Percentiles rank a stretch among this genome's conserved stretches.
Evolutionary conservation across 1,140 invertebrate genomes (phyloP).

Genomic region (Heliothis subflexa): DNA sequence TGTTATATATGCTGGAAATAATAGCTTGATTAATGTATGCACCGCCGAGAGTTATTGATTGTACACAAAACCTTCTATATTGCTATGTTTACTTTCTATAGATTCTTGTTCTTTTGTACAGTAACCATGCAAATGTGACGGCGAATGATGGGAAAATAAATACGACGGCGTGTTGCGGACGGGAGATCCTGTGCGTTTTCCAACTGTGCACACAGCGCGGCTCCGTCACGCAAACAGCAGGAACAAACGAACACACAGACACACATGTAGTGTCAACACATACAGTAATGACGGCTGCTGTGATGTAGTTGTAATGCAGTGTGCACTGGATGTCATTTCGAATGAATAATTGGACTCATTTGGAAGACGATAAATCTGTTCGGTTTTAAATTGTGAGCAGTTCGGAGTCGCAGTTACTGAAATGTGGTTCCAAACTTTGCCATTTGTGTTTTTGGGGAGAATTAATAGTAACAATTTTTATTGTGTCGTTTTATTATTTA

Average conservation of each 20-base stretch:
- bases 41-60: background rate
- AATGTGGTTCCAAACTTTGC: constrained; percentile 25
- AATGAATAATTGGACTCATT: constrained; percentile 40
- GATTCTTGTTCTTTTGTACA: background rate
- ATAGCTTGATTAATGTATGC: background rate
- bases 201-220: constrained; percentile 14
- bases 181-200: background rate
- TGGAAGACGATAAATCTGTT: constrained; percentile 36
- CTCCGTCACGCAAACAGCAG: constrained; percentile 1
- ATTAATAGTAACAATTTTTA: background rate
- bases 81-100: background rate
- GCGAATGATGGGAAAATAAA: constrained; percentile 25
- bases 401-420: constrained; percentile 1
- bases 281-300: background rate
- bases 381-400: constrained; percentile 24
- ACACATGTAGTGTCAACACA: constrained; percentile 16
- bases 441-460: background rate
- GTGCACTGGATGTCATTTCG: constrained; percentile 15
- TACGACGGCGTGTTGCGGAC: background rate
- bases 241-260: constrained; percentile 7
- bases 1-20: constrained; percentile 7
- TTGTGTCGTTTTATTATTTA: no score
- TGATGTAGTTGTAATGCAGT: constrained; percentile 28
- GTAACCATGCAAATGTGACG: constrained; percentile 6
- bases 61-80: background rate